A percentile compares a stretch with the other conserved stretches of the same genome.
Evolutionary conservation across 1,140 invertebrate species (phyloP).

Genomic region (Papilio dardanus): DNA sequence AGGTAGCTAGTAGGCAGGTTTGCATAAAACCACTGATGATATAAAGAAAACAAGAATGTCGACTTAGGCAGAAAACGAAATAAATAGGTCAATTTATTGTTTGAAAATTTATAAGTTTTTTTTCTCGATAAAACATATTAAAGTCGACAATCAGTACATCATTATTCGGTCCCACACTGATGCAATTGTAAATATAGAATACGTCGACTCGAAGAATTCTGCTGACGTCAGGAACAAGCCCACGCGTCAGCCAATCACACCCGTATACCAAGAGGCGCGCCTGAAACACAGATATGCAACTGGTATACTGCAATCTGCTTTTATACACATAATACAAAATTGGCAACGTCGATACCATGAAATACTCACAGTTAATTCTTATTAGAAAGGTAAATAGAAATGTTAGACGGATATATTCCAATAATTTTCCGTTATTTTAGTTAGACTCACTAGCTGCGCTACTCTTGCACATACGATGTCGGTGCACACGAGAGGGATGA

Average conservation of each 20-base stretch:
- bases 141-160: slow-evolving; percentile 30
- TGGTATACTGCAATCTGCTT: slow-evolving; percentile 51
- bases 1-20: too few relatives aligned
- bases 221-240: slow-evolving; percentile 79
- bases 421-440: slow-evolving; percentile 42
- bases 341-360: not conserved
- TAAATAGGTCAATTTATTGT: too few relatives aligned
- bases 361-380: not conserved
- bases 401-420: not conserved
- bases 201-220: slow-evolving; percentile 67
- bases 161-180: slow-evolving; percentile 51
- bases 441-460: slow-evolving; percentile 45
- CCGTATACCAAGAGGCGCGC: slow-evolving; percentile 67
- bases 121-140: slow-evolving; percentile 32
- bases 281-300: slow-evolving; percentile 58
- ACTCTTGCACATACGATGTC: slow-evolving; percentile 49
- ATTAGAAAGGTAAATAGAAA: slow-evolving; percentile 28
- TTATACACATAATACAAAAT: slow-evolving; percentile 1
- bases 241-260: slow-evolving; percentile 76
- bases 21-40: too few relatives aligned
- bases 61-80: too few relatives aligned
- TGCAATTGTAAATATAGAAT: slow-evolving; percentile 73
- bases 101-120: not conserved
- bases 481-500: slow-evolving; percentile 61
- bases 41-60: too few relatives aligned